Evolutionary conservation across 2,888 invertebrate genomes (phyloP), one percentile per base, ranked within the genome.

Genomic region (Ganaspis brasiliensis): DNA sequence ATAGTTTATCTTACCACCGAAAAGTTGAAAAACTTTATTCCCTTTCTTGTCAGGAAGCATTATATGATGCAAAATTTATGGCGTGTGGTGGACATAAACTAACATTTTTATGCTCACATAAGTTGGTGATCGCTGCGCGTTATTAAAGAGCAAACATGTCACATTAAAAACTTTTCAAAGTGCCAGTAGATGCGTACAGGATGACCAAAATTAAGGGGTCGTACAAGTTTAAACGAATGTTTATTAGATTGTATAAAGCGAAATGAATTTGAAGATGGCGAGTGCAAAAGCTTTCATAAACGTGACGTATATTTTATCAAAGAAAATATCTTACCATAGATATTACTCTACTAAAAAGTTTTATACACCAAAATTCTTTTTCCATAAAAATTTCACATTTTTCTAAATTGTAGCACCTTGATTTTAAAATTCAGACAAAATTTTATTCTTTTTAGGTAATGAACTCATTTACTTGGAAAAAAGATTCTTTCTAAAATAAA

Each of bases 91-190:
- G 45, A 67, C 67, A 26, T 67, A 49, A 67, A 67, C 40, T 67
- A 24, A 67, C 26, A 67, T 49, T 67, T 67, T 67, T 67, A 67
- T 67, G 26, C 45, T 45, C 26, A 24, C 63, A 67, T 67, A 26
- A 26, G 45, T 14, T 21, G 67, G 45, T 45, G 67, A 49, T 26
- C 45, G 26, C 21, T 67, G 24, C 40, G 24, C 26, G 26, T 45
- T 24, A 67, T 26, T 24, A 67, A 49, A 45, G 45, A 67, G 24
- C 45, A 45, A 67, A 26, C 67, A 49, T n/a, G 45, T 24, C 21
- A 45, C 16, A 67, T 67, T 45, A 67, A 67, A 67, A 67, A 67
- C 67, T 49, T 67, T 67, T 49, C n/a, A 26, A 67, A 67, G 45
- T 45, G 16, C 0, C 24, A 67, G 45, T 45, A 45, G 45, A n/a